Evolutionary conservation across 2,888 invertebrate species (phyloP), one percentile per base, ranked within the genome.

Genomic region (Drosophila koepferae): DNA sequence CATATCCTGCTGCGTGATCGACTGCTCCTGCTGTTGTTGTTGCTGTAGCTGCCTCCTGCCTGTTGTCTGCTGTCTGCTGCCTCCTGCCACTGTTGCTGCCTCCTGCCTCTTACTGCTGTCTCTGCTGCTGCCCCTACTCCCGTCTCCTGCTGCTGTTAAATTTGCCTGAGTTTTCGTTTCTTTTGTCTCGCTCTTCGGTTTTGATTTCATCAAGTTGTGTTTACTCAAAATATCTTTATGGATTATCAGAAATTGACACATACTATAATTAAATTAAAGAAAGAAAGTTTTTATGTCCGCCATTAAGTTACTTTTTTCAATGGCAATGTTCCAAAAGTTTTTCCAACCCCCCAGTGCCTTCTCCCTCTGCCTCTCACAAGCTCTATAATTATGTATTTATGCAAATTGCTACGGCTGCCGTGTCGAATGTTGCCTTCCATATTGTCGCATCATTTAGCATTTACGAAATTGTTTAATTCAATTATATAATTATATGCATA

Each of bases 401-500:
- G 86, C 86, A 90, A 90, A 87, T 89, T 51, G 53, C 67, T 46
- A 48, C 46, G 44, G 49, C 55, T 63, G 70, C 72, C 67, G 78
- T 60, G 66, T 55, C 56, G 77, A 88, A 69, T 71, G 62, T 41
- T 40, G 58, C 81, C 74, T 74, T 78, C 70, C 86, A 81, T 88
- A 89, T 87, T 90, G 89, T 89, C 87, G 87, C 87, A 82, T 88
- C 90, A 90, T 90, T 87, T 87, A 91, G 71, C 90, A 89, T 91
- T 91, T 89, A 91, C 91, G 78, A 91, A 91, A 90, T 91, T 91
- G 89, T 91, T 91, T 91, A 91, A 91, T 91, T 91, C 91, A 91
- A 91, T 91, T 91, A 91, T 78, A 87, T 90, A 90, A 87, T 90
- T 87, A 89, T 87, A 89, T 90, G 87, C 91, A 88, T 89, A 88